Conservation (phyloP, 2,113 vertebrate species). For the Regulus satrapa region DNA sequence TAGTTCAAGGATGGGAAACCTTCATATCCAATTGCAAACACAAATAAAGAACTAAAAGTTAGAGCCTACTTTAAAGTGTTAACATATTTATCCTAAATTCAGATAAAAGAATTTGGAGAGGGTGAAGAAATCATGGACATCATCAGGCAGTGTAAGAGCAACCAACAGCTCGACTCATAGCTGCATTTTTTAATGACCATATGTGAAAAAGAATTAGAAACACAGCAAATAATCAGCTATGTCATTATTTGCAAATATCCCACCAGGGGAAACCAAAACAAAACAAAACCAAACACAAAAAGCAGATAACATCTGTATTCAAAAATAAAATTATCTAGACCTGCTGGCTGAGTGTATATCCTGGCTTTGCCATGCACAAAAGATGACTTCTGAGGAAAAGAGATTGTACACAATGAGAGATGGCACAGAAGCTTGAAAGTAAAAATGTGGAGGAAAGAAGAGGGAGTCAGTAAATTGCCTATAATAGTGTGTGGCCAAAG, state of each 20-base stretch:
- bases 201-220: neutral
- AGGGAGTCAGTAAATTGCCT: neutral
- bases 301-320: neutral
- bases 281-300: neutral
- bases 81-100: neutral
- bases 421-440: neutral
- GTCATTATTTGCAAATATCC: neutral
- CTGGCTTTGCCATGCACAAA: neutral
- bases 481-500: neutral
- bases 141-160: neutral
- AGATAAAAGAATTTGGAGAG: neutral
- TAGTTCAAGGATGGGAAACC: neutral
- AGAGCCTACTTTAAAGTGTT: neutral
- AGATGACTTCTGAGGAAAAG: neutral
- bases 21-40: neutral
- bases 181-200: neutral
- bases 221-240: neutral
- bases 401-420: neutral
- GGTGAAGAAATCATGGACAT: neutral
- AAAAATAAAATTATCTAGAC: neutral
- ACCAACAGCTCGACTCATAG: neutral
- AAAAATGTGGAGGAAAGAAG: neutral
- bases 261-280: neutral
- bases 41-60: neutral
- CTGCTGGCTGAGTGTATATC: neutral